phyloP scores from a whole-genome alignment of 2,113 vertebrate species.

The Felis chaus region DNA sequence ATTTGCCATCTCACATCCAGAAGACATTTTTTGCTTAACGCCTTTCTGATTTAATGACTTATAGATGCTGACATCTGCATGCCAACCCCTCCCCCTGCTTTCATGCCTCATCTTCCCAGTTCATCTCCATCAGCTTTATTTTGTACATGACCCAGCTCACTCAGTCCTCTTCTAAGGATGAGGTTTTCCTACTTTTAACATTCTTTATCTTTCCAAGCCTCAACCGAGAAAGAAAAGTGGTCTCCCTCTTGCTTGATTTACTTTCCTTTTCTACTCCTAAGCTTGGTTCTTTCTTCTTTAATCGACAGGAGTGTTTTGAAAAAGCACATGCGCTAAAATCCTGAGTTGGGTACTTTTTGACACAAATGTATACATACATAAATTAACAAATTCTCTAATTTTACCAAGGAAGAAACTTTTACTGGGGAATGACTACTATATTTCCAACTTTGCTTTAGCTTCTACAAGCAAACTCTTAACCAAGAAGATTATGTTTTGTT shows the following conservation, averaged over 20 bases:
- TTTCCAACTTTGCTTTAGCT: not conserved
- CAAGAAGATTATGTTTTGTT: not conserved
- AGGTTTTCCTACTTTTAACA: not conserved
- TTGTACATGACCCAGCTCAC: not conserved
- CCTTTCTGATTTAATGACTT: not conserved
- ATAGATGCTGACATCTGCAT: not conserved
- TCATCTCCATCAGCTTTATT: not conserved
- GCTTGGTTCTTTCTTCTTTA: not conserved
- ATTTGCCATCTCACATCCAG: not conserved
- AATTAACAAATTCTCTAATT: not conserved
- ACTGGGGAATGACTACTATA: not conserved
- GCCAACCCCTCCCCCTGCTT: not conserved
- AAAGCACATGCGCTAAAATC: not conserved
- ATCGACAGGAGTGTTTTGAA: not conserved
- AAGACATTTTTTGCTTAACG: not conserved
- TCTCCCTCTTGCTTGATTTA: not conserved
- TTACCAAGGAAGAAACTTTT: not conserved
- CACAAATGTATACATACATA: not conserved
- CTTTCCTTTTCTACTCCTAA: not conserved
- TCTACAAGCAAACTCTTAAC: not conserved
- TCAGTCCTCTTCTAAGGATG: not conserved
- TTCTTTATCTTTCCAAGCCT: not conserved
- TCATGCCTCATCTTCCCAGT: not conserved
- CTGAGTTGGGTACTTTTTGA: not conserved
- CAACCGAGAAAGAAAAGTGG: not conserved